Conservation (phyloP, 2,113 vertebrate species). For the Cathartes aura region DNA sequence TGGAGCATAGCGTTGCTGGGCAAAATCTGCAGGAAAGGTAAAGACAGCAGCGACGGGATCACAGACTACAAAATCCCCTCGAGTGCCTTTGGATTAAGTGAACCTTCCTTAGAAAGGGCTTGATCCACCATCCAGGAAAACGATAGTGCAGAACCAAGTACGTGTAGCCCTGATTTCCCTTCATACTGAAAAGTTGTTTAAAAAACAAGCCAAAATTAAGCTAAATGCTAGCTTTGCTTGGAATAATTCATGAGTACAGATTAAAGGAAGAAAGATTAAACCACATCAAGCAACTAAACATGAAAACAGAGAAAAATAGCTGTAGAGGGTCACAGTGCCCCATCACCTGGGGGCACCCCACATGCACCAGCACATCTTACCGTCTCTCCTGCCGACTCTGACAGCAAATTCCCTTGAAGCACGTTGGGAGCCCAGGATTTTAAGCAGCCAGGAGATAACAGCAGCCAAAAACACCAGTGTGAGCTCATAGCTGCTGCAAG, state of each 20-base stretch:
- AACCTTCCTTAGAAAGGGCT: background rate
- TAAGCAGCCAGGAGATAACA: background rate
- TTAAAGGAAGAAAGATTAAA: background rate
- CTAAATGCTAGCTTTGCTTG: background rate
- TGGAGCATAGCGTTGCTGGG: background rate
- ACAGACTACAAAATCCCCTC: background rate
- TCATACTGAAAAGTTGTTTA: background rate
- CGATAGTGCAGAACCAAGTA: accelerated
- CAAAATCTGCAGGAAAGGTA: background rate
- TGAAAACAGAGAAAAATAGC: background rate
- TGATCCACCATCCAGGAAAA: background rate
- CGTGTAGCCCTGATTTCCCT: accelerated
- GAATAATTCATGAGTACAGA: background rate
- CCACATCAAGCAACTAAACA: background rate
- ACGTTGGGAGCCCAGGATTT: background rate
- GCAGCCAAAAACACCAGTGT: background rate
- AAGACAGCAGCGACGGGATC: background rate
- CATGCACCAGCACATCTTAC: background rate
- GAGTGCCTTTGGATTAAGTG: background rate
- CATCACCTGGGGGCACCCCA: background rate
- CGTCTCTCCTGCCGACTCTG: background rate
- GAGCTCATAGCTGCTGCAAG: background rate
- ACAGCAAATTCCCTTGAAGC: background rate
- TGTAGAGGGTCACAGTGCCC: background rate
- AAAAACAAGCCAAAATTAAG: background rate